Base-by-base conservation (phyloP, 2,888 invertebrate genomes). In the Aquatica leii region DNA sequence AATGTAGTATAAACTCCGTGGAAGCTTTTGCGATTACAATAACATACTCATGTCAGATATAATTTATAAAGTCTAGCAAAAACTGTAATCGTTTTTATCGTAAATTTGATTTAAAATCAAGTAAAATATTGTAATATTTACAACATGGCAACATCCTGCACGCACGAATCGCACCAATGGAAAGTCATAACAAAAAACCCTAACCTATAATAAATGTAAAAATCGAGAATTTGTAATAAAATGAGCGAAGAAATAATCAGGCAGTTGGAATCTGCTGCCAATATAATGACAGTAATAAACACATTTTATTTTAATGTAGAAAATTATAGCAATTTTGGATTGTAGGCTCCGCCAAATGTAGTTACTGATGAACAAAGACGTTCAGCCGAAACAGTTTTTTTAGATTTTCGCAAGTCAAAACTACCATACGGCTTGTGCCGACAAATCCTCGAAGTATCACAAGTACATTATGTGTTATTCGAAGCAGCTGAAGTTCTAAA, bases 401-500 rank as follows among this genome's bases (percentile, higher is more conserved):
- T 95, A 31, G 88, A 90, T 79, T 94, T 95, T 77, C 86, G 93
- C 24, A 92, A 91, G 78, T 90, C 91, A 2, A 90, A 91, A 79
- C 87, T 89, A 66, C 95, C 95, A 4, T 95, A 93, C 80, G 87
- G 87, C 59, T 80, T 94, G 54, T 95, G 95, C 79, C 86, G 89
- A 73, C 88, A 90, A 76, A 90, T 95, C 70, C 82, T 95, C 70
- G n/a, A 93, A 78, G 87, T 87, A 62, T 88, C 88, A 35, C 82
- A 84, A 60, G 86, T 88, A 55, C 91, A 92, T 74, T 94, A 93
- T 83, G 92, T 96, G 4, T 82, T 94, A 54, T 97, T 95, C 83
- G 95, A 97, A 84, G 89, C 94, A 48, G 94, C 92, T 4, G 90
- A 91, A 64, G 86, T 94, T 15, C 82, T 96, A 60, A 94, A n/a